These are phyloP conservation scores for Calidris pugnax DNA, from an alignment of 2,113 vertebrate genomes.

Conservation along the genomic window DNA sequence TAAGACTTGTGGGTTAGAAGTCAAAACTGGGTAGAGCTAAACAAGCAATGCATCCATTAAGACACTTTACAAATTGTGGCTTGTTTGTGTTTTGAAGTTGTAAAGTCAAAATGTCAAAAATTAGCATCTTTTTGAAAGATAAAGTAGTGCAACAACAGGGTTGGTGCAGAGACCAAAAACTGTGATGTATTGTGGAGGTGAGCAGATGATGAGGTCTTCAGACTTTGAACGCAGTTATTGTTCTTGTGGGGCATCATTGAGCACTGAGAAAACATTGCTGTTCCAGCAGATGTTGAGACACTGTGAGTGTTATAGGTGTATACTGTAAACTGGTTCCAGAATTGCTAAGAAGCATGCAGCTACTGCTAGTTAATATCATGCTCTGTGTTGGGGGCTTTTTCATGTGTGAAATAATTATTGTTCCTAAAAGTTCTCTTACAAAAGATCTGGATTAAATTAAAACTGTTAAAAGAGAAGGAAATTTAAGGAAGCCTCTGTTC, in stretches of 20 bases:
- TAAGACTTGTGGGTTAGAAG: neutral
- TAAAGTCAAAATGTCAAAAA: neutral
- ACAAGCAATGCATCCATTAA: neutral
- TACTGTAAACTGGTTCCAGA: neutral
- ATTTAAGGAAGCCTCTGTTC: neutral
- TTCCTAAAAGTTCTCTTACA: neutral
- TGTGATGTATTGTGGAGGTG: neutral
- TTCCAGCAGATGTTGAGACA: neutral
- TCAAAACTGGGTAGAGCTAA: neutral
- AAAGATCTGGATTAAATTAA: constrained; percentile 7
- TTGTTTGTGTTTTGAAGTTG: neutral
- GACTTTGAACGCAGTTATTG: neutral
- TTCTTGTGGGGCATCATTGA: neutral
- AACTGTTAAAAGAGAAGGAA: neutral
- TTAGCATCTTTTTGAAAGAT: neutral
- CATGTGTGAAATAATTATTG: neutral
- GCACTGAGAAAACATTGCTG: neutral
- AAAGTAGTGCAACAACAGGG: neutral
- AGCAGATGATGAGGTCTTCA: neutral
- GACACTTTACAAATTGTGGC: neutral
- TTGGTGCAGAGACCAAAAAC: neutral
- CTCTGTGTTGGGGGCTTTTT: neutral
- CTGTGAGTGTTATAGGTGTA: neutral
- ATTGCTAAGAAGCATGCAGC: neutral
- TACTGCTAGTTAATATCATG: neutral